Evolutionary conservation across 1,140 invertebrate species (phyloP), one percentile per base, ranked within the genome.

Genomic region (Tetraneura akinire): DNA sequence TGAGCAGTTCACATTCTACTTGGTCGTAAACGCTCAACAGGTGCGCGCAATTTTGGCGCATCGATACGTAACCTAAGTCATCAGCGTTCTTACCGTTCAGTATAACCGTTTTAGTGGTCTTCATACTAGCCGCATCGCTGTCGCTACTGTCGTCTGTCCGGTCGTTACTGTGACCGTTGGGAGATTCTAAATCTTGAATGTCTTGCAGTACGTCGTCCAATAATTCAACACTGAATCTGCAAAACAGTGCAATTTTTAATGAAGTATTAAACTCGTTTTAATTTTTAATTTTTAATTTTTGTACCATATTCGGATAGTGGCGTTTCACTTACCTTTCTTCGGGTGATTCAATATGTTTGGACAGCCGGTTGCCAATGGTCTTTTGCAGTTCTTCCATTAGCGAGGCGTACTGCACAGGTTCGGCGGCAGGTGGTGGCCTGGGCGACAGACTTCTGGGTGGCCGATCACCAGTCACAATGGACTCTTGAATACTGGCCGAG

Each of bases 111-210:
- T 16, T 81, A 10, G 66, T 80, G 45, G 57, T 81, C 11, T 73
- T 81, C 80, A 55, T 66, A 23, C 66, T 81, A 45, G 70, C 70
- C 32, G 66, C 64, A 11, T 70, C 73, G 23, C 73, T 80, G 23
- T 80, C 80, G 45, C 80, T 81, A 32, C 73, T 80, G 14, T 81
- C 73, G 45, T 81, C 80, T 4, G 66, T 73, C 10, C 70, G 66
- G 21, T 66, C 73, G 11, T 57, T 64, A 42, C 60, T 76, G 3
- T 57, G 51, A 1, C 47, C 70, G n/a, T 45, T 87, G 10, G 87
- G 86, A 81, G 86, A 87, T 82, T 87, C 87, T 62, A 87, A 80
- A 80, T 87, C 87, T 82, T 87, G 87, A 57, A 87, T 87, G n/a
- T 87, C 82, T 81, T 87, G 86, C 4, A 87, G 81, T 10, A 86